phyloP scores from a whole-genome alignment of 2,113 vertebrate species.

The Amia ocellicauda region DNA sequence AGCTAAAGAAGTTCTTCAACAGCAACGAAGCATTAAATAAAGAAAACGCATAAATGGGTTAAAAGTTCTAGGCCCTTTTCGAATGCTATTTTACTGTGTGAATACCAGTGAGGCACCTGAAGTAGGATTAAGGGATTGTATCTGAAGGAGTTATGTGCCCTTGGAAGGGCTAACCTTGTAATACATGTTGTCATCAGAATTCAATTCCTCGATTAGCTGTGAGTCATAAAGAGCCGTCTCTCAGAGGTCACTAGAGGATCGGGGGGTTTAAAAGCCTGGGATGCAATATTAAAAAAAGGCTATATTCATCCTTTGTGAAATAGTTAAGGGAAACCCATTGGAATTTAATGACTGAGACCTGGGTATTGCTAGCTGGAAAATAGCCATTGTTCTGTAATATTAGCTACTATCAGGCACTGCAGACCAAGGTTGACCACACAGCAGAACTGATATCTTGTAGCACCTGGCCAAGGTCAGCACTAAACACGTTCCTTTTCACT shows the following conservation, averaged over 20 bases:
- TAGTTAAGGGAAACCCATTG: conserved; percentile 3
- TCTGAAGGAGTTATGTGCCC: conserved; percentile 59
- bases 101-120: conserved; percentile 41
- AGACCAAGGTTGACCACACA: not conserved
- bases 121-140: conserved; percentile 62
- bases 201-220: conserved; percentile 51
- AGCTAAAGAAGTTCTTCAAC: too few species aligned
- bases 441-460: not conserved
- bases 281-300: conserved; percentile 29
- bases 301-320: conserved; percentile 31
- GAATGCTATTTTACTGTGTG: too few species aligned
- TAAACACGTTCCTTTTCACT: too few species aligned
- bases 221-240: conserved; percentile 8
- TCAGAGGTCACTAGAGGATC: conserved; percentile 9
- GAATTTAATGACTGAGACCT: conserved; percentile 5
- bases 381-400: not conserved
- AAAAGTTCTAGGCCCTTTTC: too few species aligned
- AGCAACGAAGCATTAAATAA: too few species aligned
- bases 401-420: too few species aligned
- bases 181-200: conserved; percentile 62
- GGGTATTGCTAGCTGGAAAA: not conserved
- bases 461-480: conserved; percentile 3
- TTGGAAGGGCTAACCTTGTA: conserved; percentile 61
- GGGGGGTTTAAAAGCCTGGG: conserved; percentile 8
- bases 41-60: too few species aligned